Base-by-base conservation (phyloP, 2,797 vertebrate species). In the Setipinna tenuifilis region DNA sequence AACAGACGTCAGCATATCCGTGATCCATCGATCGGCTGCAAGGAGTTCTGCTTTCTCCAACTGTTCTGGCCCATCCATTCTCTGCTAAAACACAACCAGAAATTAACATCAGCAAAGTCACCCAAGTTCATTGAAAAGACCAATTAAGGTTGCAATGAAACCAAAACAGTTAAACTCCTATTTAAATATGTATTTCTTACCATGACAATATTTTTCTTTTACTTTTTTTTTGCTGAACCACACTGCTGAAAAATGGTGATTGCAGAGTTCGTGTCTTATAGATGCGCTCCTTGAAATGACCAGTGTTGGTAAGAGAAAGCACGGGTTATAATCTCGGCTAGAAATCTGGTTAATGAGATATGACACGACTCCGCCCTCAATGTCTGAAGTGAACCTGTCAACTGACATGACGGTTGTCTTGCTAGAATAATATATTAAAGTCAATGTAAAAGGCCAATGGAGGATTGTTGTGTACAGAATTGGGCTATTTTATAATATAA, bases 1-100 rank as follows among this genome's bases (percentile, higher is more conserved):
- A 57, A 97, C 95, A 86, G 96, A 96, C 89, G 96, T 96, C 89
- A 78, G 21, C 71, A 78, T 78, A 96, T 96, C 96, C 61, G 95
- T 96, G 87, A 97, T 93, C 82, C 96, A 96, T 87, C 96, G 96
- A 87, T 96, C 95, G 41, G 96, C 95, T 25, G 94, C 94, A 87
- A 95, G 96, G 91, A 95, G 93, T 61, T 97, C 96, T 86, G 95
- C 94, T 50, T 96, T 96, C 95, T 95, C 96, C 78, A 95, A 84
- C 62, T 93, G 92, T 87, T 95, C 31, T 19, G 71, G 31, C 31
- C 71, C 71, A 44, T 78, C 71, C 71, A 78, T 78, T 17, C 19
- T 78, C 31, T 41, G 31, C 31, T 35, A 19, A 1, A 78, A 44
- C 17, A 78, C 16, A 78, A 41, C 5, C 35, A 21, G 6, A 19